Evolutionary conservation across 2,113 vertebrate genomes (phyloP).

Genomic region (Neomonachus schauinslandi): DNA sequence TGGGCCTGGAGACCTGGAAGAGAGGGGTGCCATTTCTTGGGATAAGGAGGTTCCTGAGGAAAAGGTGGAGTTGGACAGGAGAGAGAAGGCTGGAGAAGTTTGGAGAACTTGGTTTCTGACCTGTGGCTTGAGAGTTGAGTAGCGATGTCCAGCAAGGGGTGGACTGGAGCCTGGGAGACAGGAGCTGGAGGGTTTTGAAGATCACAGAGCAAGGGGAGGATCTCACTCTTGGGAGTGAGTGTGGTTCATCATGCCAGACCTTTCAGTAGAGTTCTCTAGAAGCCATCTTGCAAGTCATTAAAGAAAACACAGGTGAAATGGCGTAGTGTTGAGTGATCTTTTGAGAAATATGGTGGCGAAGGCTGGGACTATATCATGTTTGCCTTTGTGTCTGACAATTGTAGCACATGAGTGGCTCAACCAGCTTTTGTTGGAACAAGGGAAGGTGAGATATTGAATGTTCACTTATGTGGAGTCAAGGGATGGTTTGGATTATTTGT

Average conservation of each 20-base stretch:
- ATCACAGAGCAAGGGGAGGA: rapidly evolving
- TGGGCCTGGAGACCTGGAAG: not conserved
- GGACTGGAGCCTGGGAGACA: not conserved
- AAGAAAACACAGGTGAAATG: not conserved
- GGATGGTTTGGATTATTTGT: not conserved
- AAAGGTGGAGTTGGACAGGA: not conserved
- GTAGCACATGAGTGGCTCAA: rapidly evolving
- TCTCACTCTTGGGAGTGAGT: not conserved
- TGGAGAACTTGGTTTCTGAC: not conserved
- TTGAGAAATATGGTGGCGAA: rapidly evolving
- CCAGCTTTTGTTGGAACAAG: not conserved
- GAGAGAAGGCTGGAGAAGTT: not conserved
- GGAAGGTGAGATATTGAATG: not conserved
- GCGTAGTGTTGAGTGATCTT: not conserved
- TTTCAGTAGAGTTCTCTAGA: not conserved
- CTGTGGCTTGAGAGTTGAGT: not conserved
- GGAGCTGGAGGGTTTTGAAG: not conserved
- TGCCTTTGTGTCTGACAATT: not conserved
- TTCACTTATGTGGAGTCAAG: not conserved
- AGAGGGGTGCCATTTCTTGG: not conserved
- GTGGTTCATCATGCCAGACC: too few relatives aligned
- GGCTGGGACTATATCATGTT: rapidly evolving
- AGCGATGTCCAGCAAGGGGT: not conserved
- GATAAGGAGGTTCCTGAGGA: not conserved
- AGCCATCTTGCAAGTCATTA: not conserved